Evolutionary conservation across 2,888 invertebrate species (phyloP).

Genomic region (Scaptomyza caliginosa): DNA sequence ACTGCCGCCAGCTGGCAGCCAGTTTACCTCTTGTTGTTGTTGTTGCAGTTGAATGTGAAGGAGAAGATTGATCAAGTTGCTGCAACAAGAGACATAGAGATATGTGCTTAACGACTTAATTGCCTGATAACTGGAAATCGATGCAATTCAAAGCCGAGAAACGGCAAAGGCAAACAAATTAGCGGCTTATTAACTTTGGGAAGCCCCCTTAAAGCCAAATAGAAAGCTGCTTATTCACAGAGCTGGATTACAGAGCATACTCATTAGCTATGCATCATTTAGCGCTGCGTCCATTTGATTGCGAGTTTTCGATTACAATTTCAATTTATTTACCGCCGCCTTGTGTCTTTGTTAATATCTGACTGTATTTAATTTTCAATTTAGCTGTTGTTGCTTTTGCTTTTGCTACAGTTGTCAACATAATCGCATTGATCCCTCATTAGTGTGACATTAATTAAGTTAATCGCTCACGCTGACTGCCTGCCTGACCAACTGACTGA

Average conservation of each 20-base stretch:
- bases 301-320: constrained; percentile 50
- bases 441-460: constrained; percentile 81
- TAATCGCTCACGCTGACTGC: constrained; percentile 60
- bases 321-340: constrained; percentile 58
- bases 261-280: constrained; percentile 60
- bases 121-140: constrained; percentile 24
- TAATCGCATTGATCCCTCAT: constrained; percentile 79
- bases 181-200: constrained; percentile 56
- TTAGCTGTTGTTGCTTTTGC: neutral
- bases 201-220: constrained; percentile 1
- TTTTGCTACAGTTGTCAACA: constrained; percentile 64
- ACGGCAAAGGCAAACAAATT: constrained; percentile 58
- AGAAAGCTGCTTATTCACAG: constrained; percentile 15
- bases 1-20: constrained; percentile 16
- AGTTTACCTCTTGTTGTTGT: neutral
- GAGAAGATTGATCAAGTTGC: constrained; percentile 36
- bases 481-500: constrained; percentile 10
- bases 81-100: constrained; percentile 6
- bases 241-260: constrained; percentile 1
- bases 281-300: constrained; percentile 44
- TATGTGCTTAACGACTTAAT: constrained; percentile 25
- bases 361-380: constrained; percentile 55
- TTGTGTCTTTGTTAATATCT: constrained; percentile 52
- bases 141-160: constrained; percentile 48
- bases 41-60: neutral